Base-by-base conservation (phyloP, 2,888 invertebrate species). In the Monopis laevigella region DNA sequence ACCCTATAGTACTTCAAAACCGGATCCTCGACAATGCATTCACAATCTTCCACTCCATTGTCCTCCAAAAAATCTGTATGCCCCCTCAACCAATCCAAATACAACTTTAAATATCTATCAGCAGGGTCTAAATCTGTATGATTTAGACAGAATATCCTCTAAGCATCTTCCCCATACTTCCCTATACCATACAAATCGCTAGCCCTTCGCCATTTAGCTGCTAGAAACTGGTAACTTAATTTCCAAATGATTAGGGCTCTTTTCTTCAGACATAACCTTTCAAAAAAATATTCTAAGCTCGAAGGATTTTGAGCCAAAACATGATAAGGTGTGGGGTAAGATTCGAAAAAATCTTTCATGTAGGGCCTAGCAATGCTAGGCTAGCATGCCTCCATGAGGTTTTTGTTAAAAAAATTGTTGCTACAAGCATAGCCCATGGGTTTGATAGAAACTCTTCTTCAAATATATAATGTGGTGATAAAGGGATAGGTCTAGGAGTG, bases 151-250 rank as follows among this genome's bases (percentile, higher is more conserved):
- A 89, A 88, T 53, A 89, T 86, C 56, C 86, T 82, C 51, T 86
- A 88, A 0, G 88, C 88, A 54, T 88, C 88, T 54, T 87, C 86
- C 0, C 88, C 88, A 55, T 88, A 88, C 59, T 86, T 85, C 14
- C 88, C 88, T 46, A 89, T 85, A 8, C 88, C 89, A 54, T 82
- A 82, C 40, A 89, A 65, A 56, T 88, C 88, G 50, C 84, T 84
- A 0, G 85, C 87, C 32, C 84, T 80, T 8, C 72, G 75, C 88
- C 88, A 88, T 52, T 83, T 78, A 45, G 87, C 85, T 14, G 84
- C 82, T 10, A 88, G 62, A 55, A 82, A 88, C 59, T 88, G 88
- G 58, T 85, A 84, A 56, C 81, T 71, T 60, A 85, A 65, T 48
- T 74, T 80, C 84, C 84, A 85, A 48, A 88, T 84, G 59, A 84